These are phyloP conservation scores for Propithecus perrieri DNA, from an alignment of 2,797 vertebrate species.

Conservation along the genomic window DNA sequence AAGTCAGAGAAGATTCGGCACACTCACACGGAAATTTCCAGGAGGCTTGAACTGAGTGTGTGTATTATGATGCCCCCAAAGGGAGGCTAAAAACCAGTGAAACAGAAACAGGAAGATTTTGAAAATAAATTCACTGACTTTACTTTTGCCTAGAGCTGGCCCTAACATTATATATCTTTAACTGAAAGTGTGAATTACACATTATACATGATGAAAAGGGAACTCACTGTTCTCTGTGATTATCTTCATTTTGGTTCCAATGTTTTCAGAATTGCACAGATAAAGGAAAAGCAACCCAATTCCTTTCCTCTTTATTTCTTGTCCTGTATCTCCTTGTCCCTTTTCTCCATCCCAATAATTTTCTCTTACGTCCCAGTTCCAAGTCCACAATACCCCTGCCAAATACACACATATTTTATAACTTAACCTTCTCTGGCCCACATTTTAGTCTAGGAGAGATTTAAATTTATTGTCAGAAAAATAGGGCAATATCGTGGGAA, in stretches of 20 bases:
- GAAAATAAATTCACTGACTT: constrained; percentile 16
- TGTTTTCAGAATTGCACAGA: not conserved
- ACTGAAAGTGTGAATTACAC: not conserved
- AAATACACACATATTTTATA: not conserved
- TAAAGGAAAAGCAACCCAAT: not conserved
- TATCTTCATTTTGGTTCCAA: constrained; percentile 30
- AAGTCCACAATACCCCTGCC: not conserved
- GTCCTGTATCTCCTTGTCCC: not conserved
- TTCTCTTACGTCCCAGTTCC: not conserved
- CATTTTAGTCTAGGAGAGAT: not conserved
- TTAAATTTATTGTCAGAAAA: constrained; percentile 44
- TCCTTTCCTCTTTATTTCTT: not conserved
- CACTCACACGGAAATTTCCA: not conserved
- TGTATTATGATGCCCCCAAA: not conserved
- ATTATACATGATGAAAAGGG: not conserved
- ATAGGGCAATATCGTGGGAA: not conserved
- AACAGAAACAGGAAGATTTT: not conserved
- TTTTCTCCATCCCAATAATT: not conserved
- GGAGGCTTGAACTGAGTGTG: not conserved
- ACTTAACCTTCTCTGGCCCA: constrained; percentile 1
- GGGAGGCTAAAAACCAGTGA: not conserved
- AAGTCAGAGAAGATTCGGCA: not conserved
- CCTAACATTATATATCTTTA: not conserved
- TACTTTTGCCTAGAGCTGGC: not conserved
- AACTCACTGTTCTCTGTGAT: not conserved